A percentile compares a stretch with the other conserved stretches of the same genome.
Conservation (phyloP, 1,140 invertebrate species). For the Eurosta solidaginis region DNA sequence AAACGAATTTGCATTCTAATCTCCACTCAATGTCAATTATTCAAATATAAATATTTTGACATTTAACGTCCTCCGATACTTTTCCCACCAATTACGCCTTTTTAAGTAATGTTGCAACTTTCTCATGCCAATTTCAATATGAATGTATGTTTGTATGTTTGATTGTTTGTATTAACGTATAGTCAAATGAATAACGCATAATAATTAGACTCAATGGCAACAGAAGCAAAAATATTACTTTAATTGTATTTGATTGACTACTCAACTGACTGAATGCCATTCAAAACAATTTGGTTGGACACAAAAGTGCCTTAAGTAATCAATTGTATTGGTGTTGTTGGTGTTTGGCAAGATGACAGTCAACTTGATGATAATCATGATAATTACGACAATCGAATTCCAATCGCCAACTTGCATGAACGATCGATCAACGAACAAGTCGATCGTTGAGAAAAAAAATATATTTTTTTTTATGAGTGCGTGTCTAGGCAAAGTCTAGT, state of each 20-base stretch:
- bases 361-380: background rate
- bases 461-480: no score
- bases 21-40: background rate
- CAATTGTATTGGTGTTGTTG: background rate
- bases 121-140: constrained; percentile 9
- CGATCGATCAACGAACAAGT: constrained; percentile 10
- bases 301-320: background rate
- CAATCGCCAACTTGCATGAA: background rate
- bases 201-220: background rate
- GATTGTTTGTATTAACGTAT: no score
- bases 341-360: background rate
- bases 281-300: background rate
- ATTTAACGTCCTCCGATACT: constrained; percentile 16
- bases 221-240: background rate
- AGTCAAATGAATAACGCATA: background rate
- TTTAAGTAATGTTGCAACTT: background rate
- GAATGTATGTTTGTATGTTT: no score
- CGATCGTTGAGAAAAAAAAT: background rate
- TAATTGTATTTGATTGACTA: constrained; percentile 20
- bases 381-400: background rate
- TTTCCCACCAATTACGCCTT: constrained; percentile 18
- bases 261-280: constrained; percentile 8
- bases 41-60: constrained; percentile 23
- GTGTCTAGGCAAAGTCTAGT: no score
- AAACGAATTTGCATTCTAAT: background rate